A percentile compares a stretch with the other conserved stretches of the same genome.
Evolutionary conservation across 2,888 invertebrate species (phyloP).

Genomic region (Orthosia gothica): DNA sequence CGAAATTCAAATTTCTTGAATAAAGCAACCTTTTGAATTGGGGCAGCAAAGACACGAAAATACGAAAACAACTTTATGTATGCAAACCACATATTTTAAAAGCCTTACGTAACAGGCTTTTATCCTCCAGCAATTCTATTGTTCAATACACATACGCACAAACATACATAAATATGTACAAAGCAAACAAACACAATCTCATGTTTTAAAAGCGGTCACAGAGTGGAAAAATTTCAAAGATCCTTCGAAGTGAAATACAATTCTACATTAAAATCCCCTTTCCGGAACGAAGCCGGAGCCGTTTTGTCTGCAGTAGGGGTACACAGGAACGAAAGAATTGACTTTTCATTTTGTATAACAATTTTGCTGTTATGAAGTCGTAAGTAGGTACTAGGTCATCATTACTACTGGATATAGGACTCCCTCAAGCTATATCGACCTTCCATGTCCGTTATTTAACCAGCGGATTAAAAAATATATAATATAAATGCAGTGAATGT

Average conservation of each 20-base stretch:
- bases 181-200: slow-evolving; percentile 17
- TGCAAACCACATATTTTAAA: slow-evolving; percentile 53
- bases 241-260: slow-evolving; percentile 3
- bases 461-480: background rate
- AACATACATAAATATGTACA: slow-evolving; percentile 4
- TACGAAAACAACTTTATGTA: slow-evolving; percentile 27
- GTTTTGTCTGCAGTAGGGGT: background rate
- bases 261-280: slow-evolving; percentile 17
- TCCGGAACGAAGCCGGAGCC: background rate
- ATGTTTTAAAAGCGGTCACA: background rate
- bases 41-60: slow-evolving; percentile 7
- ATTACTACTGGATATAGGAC: background rate
- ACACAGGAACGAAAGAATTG: background rate
- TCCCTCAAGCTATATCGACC: background rate
- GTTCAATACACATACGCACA: slow-evolving; percentile 32
- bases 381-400: background rate
- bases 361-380: background rate
- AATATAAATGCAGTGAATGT: background rate
- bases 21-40: background rate
- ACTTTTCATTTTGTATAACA: background rate
- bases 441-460: background rate
- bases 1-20: background rate
- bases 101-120: slow-evolving; percentile 50
- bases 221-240: slow-evolving; percentile 22
- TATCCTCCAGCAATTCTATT: slow-evolving; percentile 48